phyloP scores from a whole-genome alignment of 2,113 vertebrate species.

The Tetrao urogallus region DNA sequence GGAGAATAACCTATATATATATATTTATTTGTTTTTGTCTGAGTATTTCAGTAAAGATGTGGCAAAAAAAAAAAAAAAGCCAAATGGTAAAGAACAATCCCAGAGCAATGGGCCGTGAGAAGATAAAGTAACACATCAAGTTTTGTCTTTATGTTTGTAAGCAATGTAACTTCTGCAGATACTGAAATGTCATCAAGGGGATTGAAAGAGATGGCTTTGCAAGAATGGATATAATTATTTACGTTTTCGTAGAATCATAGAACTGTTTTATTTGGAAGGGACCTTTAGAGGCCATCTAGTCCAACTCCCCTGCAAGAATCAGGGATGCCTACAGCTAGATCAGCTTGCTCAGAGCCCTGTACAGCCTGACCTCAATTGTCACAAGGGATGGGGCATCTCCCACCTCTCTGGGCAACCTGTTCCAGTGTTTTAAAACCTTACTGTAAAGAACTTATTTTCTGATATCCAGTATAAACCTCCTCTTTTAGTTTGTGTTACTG shows the following conservation, averaged over 20 bases:
- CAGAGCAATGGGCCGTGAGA: not conserved
- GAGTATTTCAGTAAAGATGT: not conserved
- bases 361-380: no score
- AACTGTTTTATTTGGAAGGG: no score
- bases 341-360: no score
- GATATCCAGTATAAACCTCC: no score
- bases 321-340: no score
- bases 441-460: no score
- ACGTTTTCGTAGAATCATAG: not conserved
- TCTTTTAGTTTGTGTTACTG: not conserved
- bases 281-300: no score
- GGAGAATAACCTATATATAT: not conserved
- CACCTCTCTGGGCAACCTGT: no score
- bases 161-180: not conserved
- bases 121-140: not conserved
- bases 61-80: not conserved
- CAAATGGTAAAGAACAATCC: not conserved
- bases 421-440: no score
- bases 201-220: not conserved
- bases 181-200: not conserved
- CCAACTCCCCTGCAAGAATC: no score
- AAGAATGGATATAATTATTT: not conserved
- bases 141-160: not conserved
- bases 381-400: no score
- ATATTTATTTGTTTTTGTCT: no score